phyloP scores from a whole-genome alignment of 1,140 invertebrate species.

The Globodera ellingtonae region DNA sequence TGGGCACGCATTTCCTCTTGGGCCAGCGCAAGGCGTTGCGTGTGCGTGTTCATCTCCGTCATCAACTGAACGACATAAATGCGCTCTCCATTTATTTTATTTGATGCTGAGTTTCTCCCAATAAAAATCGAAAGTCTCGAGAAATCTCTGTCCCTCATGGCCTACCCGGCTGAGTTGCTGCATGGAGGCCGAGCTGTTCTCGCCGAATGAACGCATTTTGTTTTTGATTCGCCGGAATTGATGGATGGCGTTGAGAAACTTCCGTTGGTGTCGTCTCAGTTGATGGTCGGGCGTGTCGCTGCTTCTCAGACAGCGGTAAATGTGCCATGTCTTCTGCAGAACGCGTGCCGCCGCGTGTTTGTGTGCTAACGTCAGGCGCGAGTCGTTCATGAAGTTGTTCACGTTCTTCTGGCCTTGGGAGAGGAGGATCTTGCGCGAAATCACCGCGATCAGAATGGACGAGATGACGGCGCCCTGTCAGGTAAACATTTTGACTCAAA shows the following conservation, averaged over 20 bases:
- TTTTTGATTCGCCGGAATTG: slow-evolving; percentile 63
- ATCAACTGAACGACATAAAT: slow-evolving; percentile 51
- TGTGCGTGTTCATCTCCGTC: slow-evolving; percentile 61
- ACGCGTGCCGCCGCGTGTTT: slow-evolving; percentile 63
- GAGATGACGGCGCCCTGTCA: slow-evolving; percentile 64
- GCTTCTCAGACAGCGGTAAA: slow-evolving; percentile 57
- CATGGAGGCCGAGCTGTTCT: slow-evolving; percentile 52
- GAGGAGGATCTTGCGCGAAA: slow-evolving; percentile 61
- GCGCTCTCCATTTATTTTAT: not conserved
- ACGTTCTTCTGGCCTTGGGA: slow-evolving; percentile 59
- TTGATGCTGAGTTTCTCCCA: not conserved
- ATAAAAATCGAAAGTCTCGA: not conserved
- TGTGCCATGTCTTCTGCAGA: slow-evolving; percentile 64
- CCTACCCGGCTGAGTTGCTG: slow-evolving; percentile 61
- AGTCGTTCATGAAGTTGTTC: slow-evolving; percentile 65
- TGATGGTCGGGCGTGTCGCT: slow-evolving; percentile 46
- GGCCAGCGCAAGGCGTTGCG: slow-evolving; percentile 54
- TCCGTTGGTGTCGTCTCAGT: slow-evolving; percentile 57
- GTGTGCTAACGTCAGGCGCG: slow-evolving; percentile 55
- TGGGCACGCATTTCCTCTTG: slow-evolving; percentile 65
- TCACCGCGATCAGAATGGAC: slow-evolving; percentile 64
- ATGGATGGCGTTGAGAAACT: slow-evolving; percentile 62
- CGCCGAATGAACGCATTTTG: slow-evolving; percentile 60
- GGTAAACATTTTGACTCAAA: not conserved
- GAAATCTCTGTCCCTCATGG: not conserved